phyloP scores from a whole-genome alignment of 2,797 vertebrate genomes.

The Enteromius mattozi region DNA sequence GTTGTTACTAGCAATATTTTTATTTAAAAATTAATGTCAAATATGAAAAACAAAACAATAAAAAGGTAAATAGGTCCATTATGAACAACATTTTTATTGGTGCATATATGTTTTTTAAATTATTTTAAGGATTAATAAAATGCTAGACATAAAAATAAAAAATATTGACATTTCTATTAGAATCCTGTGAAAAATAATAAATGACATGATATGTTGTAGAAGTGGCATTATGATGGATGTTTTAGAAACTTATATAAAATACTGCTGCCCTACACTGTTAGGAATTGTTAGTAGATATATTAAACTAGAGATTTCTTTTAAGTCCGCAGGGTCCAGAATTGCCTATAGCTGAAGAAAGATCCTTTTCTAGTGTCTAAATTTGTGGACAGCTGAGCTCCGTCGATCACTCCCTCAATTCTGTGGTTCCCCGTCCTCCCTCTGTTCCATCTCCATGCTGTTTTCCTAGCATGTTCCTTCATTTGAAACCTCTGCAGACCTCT shows the following conservation, averaged over 20 bases:
- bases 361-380: background rate
- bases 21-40: background rate
- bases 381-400: slow-evolving; percentile 15
- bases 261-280: background rate
- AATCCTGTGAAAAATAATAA: background rate
- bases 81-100: background rate
- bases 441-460: slow-evolving; percentile 43
- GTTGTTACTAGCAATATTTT: background rate
- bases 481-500: slow-evolving; percentile 49
- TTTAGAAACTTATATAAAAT: background rate
- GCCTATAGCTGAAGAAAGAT: background rate
- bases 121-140: background rate
- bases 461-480: slow-evolving; percentile 57
- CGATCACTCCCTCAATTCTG: slow-evolving; percentile 29
- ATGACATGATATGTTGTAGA: background rate
- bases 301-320: slow-evolving; percentile 3
- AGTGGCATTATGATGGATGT: background rate
- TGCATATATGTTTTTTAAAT: background rate
- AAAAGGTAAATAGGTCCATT: background rate
- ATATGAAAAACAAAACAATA: background rate
- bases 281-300: slow-evolving; percentile 6
- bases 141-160: background rate
- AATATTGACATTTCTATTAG: background rate
- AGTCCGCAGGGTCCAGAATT: background rate
- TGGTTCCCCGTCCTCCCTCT: background rate